A percentile compares a stretch with the other conserved stretches of the same genome.
Evolutionary conservation across 1,140 invertebrate species (phyloP).

Genomic region (Galleria mellonella): DNA sequence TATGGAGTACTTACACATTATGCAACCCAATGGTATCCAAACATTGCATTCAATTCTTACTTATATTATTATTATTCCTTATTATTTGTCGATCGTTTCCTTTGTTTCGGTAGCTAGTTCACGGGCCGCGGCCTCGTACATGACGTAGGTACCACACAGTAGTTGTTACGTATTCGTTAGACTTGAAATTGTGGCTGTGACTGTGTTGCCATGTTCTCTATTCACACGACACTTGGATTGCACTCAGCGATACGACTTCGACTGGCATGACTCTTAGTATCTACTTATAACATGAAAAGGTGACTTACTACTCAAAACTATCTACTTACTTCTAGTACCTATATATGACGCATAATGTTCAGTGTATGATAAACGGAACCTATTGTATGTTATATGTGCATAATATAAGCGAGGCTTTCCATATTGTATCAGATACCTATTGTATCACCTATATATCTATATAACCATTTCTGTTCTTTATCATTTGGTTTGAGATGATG

Average conservation of each 20-base stretch:
- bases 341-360: conserved; percentile 45
- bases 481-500: conserved; percentile 12
- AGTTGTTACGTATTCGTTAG: conserved; percentile 40
- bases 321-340: conserved; percentile 19
- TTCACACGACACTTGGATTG: conserved; percentile 45
- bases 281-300: conserved; percentile 51
- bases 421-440: conserved; percentile 43
- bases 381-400: conserved; percentile 54
- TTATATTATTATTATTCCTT: conserved; percentile 21
- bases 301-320: conserved; percentile 79
- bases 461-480: conserved; percentile 20
- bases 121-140: conserved; percentile 28
- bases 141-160: conserved; percentile 24
- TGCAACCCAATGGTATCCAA: conserved; percentile 70
- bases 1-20: conserved; percentile 71
- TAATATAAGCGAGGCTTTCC: conserved; percentile 50
- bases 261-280: conserved; percentile 54
- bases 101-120: conserved; percentile 29
- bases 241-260: conserved; percentile 32
- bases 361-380: conserved; percentile 31
- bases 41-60: conserved; percentile 51
- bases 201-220: conserved; percentile 47
- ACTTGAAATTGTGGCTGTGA: conserved; percentile 69
- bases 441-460: conserved; percentile 23
- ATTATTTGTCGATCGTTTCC: conserved; percentile 27